Evolutionary conservation across 2,797 vertebrate genomes (phyloP).

Genomic region (Etheostoma perlongum): DNA sequence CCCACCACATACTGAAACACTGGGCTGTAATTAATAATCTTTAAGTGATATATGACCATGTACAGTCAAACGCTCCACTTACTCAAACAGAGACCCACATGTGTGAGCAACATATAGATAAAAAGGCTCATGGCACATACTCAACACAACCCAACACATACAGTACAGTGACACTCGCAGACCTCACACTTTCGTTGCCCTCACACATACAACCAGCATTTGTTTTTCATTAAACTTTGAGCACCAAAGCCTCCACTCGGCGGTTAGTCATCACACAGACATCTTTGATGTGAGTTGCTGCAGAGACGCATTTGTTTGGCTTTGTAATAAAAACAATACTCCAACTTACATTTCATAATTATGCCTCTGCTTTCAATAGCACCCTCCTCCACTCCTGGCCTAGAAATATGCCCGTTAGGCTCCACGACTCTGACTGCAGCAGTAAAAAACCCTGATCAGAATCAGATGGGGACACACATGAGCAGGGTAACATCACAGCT

Average conservation of each 20-base stretch:
- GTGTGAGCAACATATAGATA: slow-evolving; percentile 61
- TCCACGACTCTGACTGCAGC: slow-evolving; percentile 54
- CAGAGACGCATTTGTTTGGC: slow-evolving; percentile 84
- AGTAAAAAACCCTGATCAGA: slow-evolving; percentile 74
- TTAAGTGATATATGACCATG: slow-evolving; percentile 64
- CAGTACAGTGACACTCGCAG: slow-evolving; percentile 58
- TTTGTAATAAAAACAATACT: slow-evolving; percentile 89
- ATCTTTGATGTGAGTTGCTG: slow-evolving; percentile 82
- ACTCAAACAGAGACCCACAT: slow-evolving; percentile 54
- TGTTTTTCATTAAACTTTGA: slow-evolving; percentile 80
- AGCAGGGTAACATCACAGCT: slow-evolving; percentile 70
- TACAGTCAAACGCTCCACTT: slow-evolving; percentile 20
- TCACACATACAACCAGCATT: slow-evolving; percentile 75
- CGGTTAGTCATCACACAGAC: slow-evolving; percentile 76
- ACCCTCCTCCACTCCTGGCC: slow-evolving; percentile 28
- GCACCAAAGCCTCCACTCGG: slow-evolving; percentile 65
- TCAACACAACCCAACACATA: slow-evolving; percentile 37
- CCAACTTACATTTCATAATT: slow-evolving; percentile 83
- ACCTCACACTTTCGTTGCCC: slow-evolving; percentile 71
- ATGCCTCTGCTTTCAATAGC: slow-evolving; percentile 72
- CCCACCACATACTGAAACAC: slow-evolving; percentile 55
- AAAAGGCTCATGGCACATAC: slow-evolving; percentile 48
- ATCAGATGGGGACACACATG: slow-evolving; percentile 80
- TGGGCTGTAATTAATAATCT: slow-evolving; percentile 77
- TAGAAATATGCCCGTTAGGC: slow-evolving; percentile 64